Conservation (phyloP, 2,113 vertebrate species). For the Tupaia tana region DNA sequence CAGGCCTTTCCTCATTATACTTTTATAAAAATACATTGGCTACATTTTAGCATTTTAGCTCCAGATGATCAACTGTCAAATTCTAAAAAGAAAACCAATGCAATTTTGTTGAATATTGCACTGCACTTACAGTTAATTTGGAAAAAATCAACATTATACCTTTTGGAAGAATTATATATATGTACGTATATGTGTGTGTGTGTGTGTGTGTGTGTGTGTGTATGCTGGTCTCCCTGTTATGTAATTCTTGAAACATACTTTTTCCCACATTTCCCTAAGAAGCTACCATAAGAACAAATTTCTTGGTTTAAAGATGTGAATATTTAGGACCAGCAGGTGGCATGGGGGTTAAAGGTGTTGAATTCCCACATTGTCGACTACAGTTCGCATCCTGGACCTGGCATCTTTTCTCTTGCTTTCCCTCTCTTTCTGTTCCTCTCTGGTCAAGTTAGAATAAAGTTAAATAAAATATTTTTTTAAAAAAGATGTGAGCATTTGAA, state of each 20-base stretch:
- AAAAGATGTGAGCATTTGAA: no score
- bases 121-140: neutral
- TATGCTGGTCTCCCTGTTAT: no score
- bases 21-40: conserved; percentile 33
- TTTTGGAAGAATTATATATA: neutral
- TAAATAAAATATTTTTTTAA: no score
- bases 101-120: conserved; percentile 24
- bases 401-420: no score
- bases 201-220: no score
- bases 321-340: no score
- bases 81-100: conserved; percentile 51
- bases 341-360: no score
- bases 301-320: neutral
- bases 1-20: neutral
- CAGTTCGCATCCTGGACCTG: no score
- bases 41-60: neutral
- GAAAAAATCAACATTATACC: neutral
- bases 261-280: neutral
- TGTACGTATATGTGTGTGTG: no score
- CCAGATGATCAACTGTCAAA: conserved; percentile 12
- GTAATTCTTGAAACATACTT: neutral
- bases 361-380: no score
- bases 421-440: no score
- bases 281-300: neutral
- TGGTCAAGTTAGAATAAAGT: no score